These are phyloP conservation scores for Dendronephthya gigantea DNA, from an alignment of 64 coral and sea anemone species.

Conservation along the genomic window DNA sequence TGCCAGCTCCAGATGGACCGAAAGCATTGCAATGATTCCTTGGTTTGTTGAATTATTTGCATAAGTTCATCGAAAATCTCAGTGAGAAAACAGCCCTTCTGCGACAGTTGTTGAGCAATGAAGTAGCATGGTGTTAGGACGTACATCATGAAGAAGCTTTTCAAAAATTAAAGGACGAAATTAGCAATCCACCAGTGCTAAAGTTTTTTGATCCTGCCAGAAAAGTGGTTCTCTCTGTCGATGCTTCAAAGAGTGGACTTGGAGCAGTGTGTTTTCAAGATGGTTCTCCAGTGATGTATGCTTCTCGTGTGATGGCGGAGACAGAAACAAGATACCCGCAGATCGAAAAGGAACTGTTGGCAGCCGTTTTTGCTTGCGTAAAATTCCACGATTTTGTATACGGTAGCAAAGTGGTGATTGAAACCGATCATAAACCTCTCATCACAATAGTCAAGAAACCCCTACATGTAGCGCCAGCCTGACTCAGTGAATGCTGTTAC, in stretches of 20 bases:
- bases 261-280: slow-evolving; percentile 11
- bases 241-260: neutral
- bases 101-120: neutral
- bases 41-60: neutral
- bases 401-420: neutral
- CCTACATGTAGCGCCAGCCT: neutral
- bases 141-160: neutral
- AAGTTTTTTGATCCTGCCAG: neutral
- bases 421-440: neutral
- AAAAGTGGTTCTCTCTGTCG: neutral
- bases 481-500: neutral
- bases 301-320: neutral
- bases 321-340: neutral
- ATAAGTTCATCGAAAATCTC: slow-evolving; percentile 19
- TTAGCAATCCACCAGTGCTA: neutral
- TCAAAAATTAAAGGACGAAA: neutral
- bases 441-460: neutral
- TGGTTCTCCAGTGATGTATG: neutral
- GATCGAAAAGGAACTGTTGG: neutral
- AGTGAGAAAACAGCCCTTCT: neutral
- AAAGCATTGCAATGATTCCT: neutral
- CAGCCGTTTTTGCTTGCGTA: neutral
- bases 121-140: neutral
- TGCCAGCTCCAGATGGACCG: slow-evolving; percentile 1
- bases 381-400: neutral